Conservation (phyloP, 2,113 vertebrate species). For the Macquaria ambigua region DNA sequence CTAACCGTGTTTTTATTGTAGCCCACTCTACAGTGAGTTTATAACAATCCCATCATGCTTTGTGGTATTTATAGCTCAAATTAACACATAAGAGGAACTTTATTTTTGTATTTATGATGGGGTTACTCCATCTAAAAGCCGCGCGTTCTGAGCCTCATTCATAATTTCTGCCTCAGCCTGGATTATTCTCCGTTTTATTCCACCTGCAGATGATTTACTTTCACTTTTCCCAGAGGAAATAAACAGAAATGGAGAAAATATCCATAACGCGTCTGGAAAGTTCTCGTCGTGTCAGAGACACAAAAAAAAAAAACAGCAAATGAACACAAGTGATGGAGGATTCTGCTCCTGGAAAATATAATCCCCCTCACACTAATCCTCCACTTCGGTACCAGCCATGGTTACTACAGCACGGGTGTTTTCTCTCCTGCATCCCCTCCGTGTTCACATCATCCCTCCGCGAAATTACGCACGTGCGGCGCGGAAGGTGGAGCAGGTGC, state of each 20-base stretch:
- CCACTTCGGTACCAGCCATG: constrained; percentile 31
- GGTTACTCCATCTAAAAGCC: too few relatives aligned
- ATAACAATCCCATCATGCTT: too few relatives aligned
- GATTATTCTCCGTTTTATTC: background rate
- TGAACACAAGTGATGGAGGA: constrained; percentile 34
- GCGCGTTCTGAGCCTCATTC: too few relatives aligned
- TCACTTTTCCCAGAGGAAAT: background rate
- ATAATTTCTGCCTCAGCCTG: background rate
- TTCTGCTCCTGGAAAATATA: constrained; percentile 62
- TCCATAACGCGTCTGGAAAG: constrained; percentile 6
- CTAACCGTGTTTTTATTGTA: too few relatives aligned
- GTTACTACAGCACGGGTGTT: constrained; percentile 7
- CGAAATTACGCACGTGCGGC: background rate
- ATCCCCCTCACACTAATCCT: constrained; percentile 76
- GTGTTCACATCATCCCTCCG: constrained; percentile 23
- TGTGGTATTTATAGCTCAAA: too few relatives aligned
- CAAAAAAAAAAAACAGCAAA: background rate
- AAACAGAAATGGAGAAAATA: background rate
- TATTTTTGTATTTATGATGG: too few relatives aligned
- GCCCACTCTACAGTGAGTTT: too few relatives aligned
- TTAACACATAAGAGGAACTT: too few relatives aligned
- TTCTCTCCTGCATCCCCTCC: background rate
- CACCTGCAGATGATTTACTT: background rate
- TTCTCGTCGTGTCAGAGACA: background rate
- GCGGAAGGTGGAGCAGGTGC: background rate